Evolutionary conservation across 2,888 invertebrate species (phyloP).

Genomic region (Diplolepis rosae): DNA sequence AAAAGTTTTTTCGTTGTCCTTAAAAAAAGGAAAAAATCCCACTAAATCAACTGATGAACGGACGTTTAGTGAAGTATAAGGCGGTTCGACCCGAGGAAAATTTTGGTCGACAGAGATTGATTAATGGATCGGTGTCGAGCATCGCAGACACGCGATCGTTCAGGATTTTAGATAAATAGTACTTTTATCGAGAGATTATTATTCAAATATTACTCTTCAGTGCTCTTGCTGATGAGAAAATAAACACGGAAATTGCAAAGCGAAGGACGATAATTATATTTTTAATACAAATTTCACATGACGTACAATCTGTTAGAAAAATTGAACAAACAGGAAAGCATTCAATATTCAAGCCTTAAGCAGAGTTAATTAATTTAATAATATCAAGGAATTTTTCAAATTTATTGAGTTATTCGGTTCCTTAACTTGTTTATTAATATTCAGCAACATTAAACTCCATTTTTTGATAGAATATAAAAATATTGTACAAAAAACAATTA

Average conservation of each 20-base stretch:
- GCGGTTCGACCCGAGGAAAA: constrained; percentile 10
- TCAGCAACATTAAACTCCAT: too few relatives aligned
- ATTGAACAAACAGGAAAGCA: too few relatives aligned
- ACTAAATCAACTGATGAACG: constrained; percentile 13
- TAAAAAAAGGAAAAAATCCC: neutral
- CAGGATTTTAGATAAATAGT: neutral
- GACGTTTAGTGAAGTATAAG: constrained; percentile 13
- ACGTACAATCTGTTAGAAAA: neutral
- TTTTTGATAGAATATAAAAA: too few relatives aligned
- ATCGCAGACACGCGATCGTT: constrained; percentile 23
- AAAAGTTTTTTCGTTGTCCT: neutral
- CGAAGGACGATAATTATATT: neutral
- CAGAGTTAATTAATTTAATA: too few relatives aligned
- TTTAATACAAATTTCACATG: neutral
- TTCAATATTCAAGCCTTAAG: too few relatives aligned
- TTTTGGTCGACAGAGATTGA: constrained; percentile 24
- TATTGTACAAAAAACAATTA: too few relatives aligned
- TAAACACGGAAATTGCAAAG: constrained; percentile 1
- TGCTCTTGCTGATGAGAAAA: neutral
- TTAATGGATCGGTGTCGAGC: constrained; percentile 9
- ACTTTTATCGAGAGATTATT: constrained; percentile 16
- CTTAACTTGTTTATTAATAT: too few relatives aligned
- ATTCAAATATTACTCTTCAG: constrained; percentile 12
- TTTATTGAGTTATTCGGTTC: too few relatives aligned
- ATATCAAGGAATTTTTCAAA: too few relatives aligned